These are phyloP conservation scores for Candidula unifasciata DNA, from an alignment of 2,888 invertebrate species.

Conservation along the genomic window DNA sequence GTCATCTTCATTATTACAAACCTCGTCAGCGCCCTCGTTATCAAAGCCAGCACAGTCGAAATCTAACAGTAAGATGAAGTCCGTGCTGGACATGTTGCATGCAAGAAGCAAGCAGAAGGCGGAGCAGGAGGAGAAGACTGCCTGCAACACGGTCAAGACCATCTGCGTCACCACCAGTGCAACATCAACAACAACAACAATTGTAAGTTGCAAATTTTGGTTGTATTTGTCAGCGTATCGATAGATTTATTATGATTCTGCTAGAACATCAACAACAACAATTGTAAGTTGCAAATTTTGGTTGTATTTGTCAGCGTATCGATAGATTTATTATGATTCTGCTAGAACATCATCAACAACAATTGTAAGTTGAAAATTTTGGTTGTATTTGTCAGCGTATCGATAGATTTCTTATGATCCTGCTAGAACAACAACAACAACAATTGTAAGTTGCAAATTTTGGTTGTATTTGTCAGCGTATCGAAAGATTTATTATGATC, in stretches of 20 bases:
- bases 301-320: no score
- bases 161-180: conserved; percentile 12
- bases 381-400: no score
- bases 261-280: neutral
- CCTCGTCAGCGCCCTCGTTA: neutral
- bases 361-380: conserved; percentile 39
- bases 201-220: conserved; percentile 36
- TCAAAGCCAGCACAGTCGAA: neutral
- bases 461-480: no score
- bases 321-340: no score
- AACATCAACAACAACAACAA: conserved; percentile 47
- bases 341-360: neutral
- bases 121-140: conserved; percentile 33
- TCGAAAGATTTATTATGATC: no score
- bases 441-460: conserved; percentile 41
- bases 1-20: neutral
- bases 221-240: no score
- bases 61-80: conserved; percentile 41
- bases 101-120: conserved; percentile 46
- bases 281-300: conserved; percentile 38
- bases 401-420: no score
- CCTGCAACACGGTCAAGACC: neutral
- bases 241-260: no score
- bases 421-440: no score
- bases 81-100: conserved; percentile 51